These are phyloP conservation scores for Rhinoraja longicauda DNA, from an alignment of 2,797 vertebrate species.

Conservation along the genomic window DNA sequence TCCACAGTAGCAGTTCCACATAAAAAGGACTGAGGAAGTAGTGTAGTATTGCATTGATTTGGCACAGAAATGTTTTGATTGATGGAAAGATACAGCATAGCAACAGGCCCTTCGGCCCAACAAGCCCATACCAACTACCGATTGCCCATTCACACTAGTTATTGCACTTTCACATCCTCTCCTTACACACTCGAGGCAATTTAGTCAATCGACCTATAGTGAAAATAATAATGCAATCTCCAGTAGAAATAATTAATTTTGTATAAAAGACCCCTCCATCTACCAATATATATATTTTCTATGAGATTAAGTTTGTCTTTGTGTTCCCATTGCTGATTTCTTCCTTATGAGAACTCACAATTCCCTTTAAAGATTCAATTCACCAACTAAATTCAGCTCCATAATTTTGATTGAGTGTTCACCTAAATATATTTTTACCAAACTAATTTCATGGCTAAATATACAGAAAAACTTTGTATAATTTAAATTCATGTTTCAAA, in stretches of 20 bases:
- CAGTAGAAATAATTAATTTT: neutral
- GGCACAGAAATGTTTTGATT: neutral
- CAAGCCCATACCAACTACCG: no score
- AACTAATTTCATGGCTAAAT: neutral
- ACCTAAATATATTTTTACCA: neutral
- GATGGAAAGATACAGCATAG: no score
- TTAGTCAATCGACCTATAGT: no score
- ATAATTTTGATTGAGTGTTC: neutral
- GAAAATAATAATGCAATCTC: neutral
- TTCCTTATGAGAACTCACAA: neutral
- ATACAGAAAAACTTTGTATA: neutral
- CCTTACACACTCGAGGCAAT: no score
- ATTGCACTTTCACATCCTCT: no score
- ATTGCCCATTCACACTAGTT: no score
- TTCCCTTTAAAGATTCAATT: neutral
- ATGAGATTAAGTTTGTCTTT: neutral
- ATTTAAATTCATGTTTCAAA: neutral
- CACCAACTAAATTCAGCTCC: constrained; percentile 4
- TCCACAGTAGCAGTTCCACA: neutral
- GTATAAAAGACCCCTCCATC: neutral
- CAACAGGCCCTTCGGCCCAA: no score
- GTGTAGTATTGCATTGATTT: constrained; percentile 1
- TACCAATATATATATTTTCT: neutral
- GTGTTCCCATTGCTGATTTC: neutral
- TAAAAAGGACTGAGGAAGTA: neutral